Evolutionary conservation across 2,797 vertebrate genomes (phyloP).

Genomic region (Channallabes apus): DNA sequence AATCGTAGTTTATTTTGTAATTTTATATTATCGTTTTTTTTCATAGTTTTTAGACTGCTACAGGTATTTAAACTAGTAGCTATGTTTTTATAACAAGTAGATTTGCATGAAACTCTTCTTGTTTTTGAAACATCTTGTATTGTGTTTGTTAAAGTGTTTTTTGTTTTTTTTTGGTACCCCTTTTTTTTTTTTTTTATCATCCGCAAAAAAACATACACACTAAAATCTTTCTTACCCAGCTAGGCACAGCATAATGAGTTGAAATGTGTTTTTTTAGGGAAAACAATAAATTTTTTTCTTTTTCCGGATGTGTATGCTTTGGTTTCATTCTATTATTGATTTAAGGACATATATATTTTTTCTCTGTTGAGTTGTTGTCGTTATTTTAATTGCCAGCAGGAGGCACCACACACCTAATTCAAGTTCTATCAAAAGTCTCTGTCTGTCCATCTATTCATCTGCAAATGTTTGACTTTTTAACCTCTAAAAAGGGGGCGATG

Average conservation of each 20-base stretch:
- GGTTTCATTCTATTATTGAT: not conserved
- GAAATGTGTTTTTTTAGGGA: slow-evolving; percentile 62
- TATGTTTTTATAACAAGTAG: slow-evolving; percentile 38
- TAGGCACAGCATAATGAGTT: slow-evolving; percentile 61
- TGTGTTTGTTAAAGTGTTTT: slow-evolving; percentile 41
- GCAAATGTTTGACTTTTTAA: slow-evolving; percentile 41
- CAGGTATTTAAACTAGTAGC: slow-evolving; percentile 36
- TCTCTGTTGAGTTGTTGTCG: not conserved
- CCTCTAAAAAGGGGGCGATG: slow-evolving; percentile 39
- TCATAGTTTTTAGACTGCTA: slow-evolving; percentile 59
- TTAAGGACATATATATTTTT: not conserved
- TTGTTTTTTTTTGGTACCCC: slow-evolving; percentile 44
- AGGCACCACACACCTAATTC: slow-evolving; percentile 58
- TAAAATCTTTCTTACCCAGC: slow-evolving; percentile 57
- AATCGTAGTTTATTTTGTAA: slow-evolving; percentile 25
- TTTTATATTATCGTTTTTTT: not conserved
- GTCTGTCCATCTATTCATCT: not conserved
- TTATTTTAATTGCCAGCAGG: slow-evolving; percentile 62
- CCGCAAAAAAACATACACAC: slow-evolving; percentile 55
- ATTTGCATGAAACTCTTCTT: slow-evolving; percentile 46
- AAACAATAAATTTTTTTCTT: slow-evolving; percentile 68
- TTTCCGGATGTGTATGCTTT: slow-evolving; percentile 12
- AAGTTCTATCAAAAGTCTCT: slow-evolving; percentile 25
- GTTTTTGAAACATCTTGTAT: slow-evolving; percentile 43
- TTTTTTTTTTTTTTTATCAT: slow-evolving; percentile 45